Base-by-base conservation (phyloP, 2,888 invertebrate genomes). In the Icerya purchasi region DNA sequence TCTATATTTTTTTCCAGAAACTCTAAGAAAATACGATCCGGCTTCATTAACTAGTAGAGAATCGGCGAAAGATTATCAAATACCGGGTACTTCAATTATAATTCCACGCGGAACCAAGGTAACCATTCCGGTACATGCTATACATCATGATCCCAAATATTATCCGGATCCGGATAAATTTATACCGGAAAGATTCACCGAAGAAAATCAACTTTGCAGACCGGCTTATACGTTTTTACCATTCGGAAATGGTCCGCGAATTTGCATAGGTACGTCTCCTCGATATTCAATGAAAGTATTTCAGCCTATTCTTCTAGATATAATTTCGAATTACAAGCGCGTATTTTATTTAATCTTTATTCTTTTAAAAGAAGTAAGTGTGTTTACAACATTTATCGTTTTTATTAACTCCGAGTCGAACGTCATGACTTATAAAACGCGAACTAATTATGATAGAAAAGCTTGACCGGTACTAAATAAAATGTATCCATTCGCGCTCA, bases 1-100 rank as follows among this genome's bases (percentile, higher is more conserved):
- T 8, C 14, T 19, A 14, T 36, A 18, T n/a, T n/a, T n/a, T n/a
- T n/a, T n/a, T n/a, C 10, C 68, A 77, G 79, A 80, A 69, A 77
- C 78, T 1, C 69, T 79, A 63, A 70, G 79, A 54, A 75, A 78
- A 67, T 77, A 78, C 67, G 78, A 79, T 3, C 75, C 78, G 8
- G 77, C 77, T 1, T 73, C 76, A 1, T 68, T 75, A 20, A 70
- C 77, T 57, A 69, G 73, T 18, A 68, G 78, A 53, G 74, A 72
- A 65, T 77, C 76, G 65, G 77, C 74, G n/a, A 70, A 73, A 62
- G 68, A 70, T 14, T 79, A 77, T 66, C 68, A 66, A 56, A 68
- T 79, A 62, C 76, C 78, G 0, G 72, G 70, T n/a, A 74, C 73
- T 2, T 67, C 76, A 25, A 68, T 76, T 1, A 68, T 71, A 18